phyloP scores from a whole-genome alignment of 2,797 vertebrate genomes.

The Silurus aristotelis region DNA sequence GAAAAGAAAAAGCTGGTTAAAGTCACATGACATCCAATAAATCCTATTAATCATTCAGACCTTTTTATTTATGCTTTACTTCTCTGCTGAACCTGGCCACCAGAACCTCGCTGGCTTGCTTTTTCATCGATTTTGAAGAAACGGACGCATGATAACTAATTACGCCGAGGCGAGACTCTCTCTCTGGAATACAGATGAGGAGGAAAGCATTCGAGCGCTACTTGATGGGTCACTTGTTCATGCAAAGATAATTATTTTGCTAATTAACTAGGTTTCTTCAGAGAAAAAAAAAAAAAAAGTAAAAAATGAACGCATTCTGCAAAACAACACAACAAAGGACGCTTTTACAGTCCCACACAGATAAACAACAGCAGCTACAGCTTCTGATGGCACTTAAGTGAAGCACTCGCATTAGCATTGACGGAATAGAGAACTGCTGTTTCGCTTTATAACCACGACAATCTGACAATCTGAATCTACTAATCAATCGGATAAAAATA shows the following conservation, averaged over 20 bases:
- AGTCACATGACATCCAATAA: too few species aligned
- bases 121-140: background rate
- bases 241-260: slow-evolving; percentile 9
- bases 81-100: too few species aligned
- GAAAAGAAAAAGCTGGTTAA: too few species aligned
- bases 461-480: background rate
- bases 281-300: background rate
- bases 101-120: background rate
- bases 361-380: background rate
- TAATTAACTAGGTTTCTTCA: slow-evolving; percentile 7
- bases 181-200: slow-evolving; percentile 5
- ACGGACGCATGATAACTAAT: background rate
- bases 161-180: background rate
- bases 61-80: background rate
- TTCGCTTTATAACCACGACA: background rate
- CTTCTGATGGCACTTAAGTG: background rate
- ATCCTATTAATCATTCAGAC: too few species aligned
- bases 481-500: too few species aligned
- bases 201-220: background rate
- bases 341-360: background rate
- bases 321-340: slow-evolving; percentile 7
- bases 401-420: background rate
- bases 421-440: background rate
- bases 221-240: background rate
- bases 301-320: background rate